A percentile compares a stretch with the other conserved stretches of the same genome.
These are phyloP conservation scores for Erebia palarica DNA, from an alignment of 2,888 invertebrate species.

Conservation along the genomic window DNA sequence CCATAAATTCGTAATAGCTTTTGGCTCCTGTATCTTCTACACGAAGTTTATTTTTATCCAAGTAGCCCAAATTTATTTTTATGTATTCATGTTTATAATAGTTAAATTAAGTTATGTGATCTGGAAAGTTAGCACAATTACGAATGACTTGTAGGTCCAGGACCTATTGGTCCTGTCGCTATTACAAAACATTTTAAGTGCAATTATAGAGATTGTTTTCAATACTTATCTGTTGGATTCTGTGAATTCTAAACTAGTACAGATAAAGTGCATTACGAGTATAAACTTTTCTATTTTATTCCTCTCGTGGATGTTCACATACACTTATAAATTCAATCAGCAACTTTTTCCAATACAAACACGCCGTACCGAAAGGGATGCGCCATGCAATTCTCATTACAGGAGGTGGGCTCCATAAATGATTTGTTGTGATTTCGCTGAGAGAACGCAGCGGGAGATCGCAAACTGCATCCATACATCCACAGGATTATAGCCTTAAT, in stretches of 20 bases:
- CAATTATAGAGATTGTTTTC: no score
- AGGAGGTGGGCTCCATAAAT: conserved; percentile 76
- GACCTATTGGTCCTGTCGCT: no score
- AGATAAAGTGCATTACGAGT: neutral
- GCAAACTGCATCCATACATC: conserved; percentile 67
- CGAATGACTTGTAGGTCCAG: no score
- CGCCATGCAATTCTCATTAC: conserved; percentile 76
- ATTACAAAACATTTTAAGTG: no score
- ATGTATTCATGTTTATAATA: no score
- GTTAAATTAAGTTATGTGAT: no score
- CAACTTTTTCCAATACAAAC: conserved; percentile 50
- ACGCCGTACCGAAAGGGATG: conserved; percentile 33
- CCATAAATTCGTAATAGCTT: neutral
- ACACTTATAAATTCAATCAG: conserved; percentile 29
- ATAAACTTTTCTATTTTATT: neutral
- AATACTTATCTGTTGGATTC: no score
- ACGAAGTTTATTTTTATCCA: no score
- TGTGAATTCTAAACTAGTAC: neutral
- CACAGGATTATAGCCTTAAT: conserved; percentile 49
- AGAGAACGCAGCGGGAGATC: conserved; percentile 77
- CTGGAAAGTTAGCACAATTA: no score
- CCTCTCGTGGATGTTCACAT: neutral
- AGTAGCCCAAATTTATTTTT: no score
- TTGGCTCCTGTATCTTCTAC: neutral
- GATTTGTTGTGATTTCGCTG: conserved; percentile 80